phyloP scores from a whole-genome alignment of 2,113 vertebrate species.

The Oreocharis arfaki region DNA sequence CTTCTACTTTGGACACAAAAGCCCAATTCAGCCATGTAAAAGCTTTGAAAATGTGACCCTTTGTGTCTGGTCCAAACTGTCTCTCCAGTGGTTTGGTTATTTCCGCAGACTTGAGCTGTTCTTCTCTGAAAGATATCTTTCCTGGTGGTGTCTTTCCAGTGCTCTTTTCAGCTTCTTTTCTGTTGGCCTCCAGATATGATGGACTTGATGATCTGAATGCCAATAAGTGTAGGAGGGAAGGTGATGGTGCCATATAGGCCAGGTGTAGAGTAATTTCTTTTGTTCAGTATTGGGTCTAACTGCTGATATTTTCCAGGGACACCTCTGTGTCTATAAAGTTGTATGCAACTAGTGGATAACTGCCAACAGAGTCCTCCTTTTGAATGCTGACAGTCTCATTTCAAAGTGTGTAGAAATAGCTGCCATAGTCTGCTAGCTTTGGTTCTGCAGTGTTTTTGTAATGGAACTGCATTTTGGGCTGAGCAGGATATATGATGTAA shows the following conservation, averaged over 20 bases:
- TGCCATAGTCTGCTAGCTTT: background rate
- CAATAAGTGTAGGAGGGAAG: conserved; percentile 16
- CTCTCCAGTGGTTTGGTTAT: conserved; percentile 38
- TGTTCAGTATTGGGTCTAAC: background rate
- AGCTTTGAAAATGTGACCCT: conserved; percentile 37
- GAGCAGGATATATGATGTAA: background rate
- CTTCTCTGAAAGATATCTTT: conserved; percentile 35
- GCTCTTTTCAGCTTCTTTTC: conserved; percentile 36
- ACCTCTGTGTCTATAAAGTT: background rate
- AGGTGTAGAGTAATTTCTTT: conserved; percentile 37
- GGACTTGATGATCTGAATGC: background rate
- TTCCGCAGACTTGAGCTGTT: conserved; percentile 23
- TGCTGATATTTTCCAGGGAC: conserved; percentile 44
- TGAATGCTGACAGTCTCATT: background rate
- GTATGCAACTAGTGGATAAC: background rate
- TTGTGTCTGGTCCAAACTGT: conserved; percentile 27
- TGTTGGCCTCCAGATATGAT: conserved; percentile 9
- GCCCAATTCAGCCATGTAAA: background rate
- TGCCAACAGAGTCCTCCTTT: conserved; percentile 29
- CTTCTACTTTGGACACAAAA: background rate
- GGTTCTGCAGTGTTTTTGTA: conserved; percentile 28
- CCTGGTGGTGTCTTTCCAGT: conserved; percentile 8
- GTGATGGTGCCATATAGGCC: conserved; percentile 4
- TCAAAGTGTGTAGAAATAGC: conserved; percentile 14
- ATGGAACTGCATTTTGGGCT: background rate